Base-by-base conservation (phyloP, 1,140 invertebrate species). In the Goniozus legneri region DNA sequence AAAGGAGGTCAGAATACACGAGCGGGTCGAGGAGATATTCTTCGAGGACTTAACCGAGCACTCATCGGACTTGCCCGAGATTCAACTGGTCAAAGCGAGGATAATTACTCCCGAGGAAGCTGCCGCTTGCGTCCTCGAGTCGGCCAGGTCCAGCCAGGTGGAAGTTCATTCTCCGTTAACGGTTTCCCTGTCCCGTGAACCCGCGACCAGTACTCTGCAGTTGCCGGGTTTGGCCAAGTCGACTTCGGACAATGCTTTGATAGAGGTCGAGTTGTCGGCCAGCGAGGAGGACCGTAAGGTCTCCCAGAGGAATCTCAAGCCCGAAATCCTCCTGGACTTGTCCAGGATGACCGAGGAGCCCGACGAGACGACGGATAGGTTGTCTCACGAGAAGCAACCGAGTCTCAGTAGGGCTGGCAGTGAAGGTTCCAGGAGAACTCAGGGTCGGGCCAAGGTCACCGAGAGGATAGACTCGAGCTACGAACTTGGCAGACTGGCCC, bases 1-100 rank as follows among this genome's bases (percentile, higher is more conserved):
- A n/a, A 71, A 68, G 43, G 69, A 67, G 0, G 69, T 71, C 0
- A 66, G 64, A 22, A 72, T 71, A 44, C 60, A 65, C 31, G 67
- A 70, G 14, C 58, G 60, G n/a, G 56, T 60, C 2, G 54, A 69
- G 10, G 64, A 68, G 34, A 62, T 66, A 6, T 58, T 54, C 8
- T 66, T 58, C 33, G 64, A 66, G 15, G 62, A 63, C 3, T 40
- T 19, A n/a, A 56, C 54, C 13, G 61, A 63, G 0, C 48, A 58
- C 1, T 30, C 46, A 3, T 38, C 21, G 3, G 47, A 50, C 0
- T 4, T 67, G 3, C 56, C 62, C 1, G 61, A 65, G 12, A 48
- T 63, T 0, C 65, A 69, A 20, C 27, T 70, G 21, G 65, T 71
- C 0, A 67, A 52, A 8, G 67, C 68, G 0, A 64, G 59, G 24